phyloP scores from a whole-genome alignment of 2,113 vertebrate species.

The Bettongia penicillata region DNA sequence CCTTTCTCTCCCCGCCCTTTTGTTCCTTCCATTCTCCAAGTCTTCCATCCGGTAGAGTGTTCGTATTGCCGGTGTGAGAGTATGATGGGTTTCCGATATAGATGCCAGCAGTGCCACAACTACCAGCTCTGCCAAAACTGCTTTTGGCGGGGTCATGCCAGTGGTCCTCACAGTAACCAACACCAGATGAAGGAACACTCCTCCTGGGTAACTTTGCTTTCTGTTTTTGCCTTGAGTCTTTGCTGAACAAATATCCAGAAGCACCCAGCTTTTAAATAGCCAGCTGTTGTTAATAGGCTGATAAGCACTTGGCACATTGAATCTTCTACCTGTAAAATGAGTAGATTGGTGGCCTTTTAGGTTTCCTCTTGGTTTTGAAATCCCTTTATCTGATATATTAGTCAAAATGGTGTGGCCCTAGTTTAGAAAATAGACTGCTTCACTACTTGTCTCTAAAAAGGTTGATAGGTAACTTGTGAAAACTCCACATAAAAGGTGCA shows the following conservation, averaged over 20 bases:
- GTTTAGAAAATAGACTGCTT: not conserved
- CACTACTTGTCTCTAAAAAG: constrained; percentile 34
- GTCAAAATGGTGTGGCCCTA: not conserved
- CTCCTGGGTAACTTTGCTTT: constrained; percentile 90
- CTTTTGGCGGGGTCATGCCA: constrained; percentile 98
- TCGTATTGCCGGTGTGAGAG: constrained; percentile 97
- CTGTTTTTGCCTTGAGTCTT: not conserved
- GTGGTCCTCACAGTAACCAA: constrained; percentile 97
- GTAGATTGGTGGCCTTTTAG: not conserved
- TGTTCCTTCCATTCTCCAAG: constrained; percentile 65
- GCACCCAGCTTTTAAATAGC: not conserved
- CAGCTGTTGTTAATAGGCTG: not conserved
- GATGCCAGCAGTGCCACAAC: constrained; percentile 99
- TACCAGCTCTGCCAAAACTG: constrained; percentile 99
- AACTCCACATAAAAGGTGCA: not conserved
- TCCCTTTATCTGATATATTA: not conserved
- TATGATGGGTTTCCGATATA: constrained; percentile 99
- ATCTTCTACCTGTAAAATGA: not conserved
- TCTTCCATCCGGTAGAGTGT: constrained; percentile 99
- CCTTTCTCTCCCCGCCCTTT: fast-evolving
- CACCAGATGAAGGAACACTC: constrained; percentile 99
- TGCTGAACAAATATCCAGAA: not conserved
- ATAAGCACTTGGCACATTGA: not conserved
- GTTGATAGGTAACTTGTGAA: not conserved
- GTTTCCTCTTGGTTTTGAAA: not conserved